phyloP scores from a whole-genome alignment of 2,888 invertebrate genomes.

The Acleris cristana region DNA sequence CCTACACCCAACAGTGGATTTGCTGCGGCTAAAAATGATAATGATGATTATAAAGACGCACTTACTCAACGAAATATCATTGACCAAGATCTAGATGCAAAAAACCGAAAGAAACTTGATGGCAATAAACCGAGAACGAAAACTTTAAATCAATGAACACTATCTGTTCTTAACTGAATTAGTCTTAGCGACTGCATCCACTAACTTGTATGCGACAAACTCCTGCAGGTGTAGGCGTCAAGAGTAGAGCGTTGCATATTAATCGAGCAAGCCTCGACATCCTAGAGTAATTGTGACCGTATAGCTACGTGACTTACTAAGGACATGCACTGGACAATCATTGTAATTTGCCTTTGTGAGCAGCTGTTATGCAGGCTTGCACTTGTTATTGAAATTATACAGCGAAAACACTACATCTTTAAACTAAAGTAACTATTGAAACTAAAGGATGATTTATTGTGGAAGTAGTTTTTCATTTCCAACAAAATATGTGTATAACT shows the following conservation, averaged over 20 bases:
- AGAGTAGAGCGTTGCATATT: constrained; percentile 14
- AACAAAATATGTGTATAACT: too few relatives aligned
- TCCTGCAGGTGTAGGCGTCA: constrained; percentile 6
- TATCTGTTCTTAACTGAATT: not conserved
- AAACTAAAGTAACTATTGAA: not conserved
- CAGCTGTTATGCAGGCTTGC: not conserved
- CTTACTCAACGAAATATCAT: too few relatives aligned
- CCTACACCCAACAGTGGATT: too few relatives aligned
- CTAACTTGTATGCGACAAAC: constrained; percentile 2
- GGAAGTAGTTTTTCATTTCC: too few relatives aligned
- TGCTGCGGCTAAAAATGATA: too few relatives aligned
- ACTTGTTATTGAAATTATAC: too few relatives aligned
- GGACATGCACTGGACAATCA: constrained; percentile 1
- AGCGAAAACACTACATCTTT: not conserved
- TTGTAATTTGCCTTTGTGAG: constrained; percentile 4
- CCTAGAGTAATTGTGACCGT: constrained; percentile 11
- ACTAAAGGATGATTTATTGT: too few relatives aligned
- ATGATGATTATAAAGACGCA: too few relatives aligned
- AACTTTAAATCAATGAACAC: too few relatives aligned
- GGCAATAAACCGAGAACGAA: too few relatives aligned
- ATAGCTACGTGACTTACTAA: constrained; percentile 18
- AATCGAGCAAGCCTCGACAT: constrained; percentile 23
- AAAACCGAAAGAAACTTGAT: too few relatives aligned
- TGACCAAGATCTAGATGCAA: too few relatives aligned
- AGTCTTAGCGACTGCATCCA: not conserved